Base-by-base conservation (phyloP, 2,888 invertebrate genomes). In the Stenchaetothrips biformis region DNA sequence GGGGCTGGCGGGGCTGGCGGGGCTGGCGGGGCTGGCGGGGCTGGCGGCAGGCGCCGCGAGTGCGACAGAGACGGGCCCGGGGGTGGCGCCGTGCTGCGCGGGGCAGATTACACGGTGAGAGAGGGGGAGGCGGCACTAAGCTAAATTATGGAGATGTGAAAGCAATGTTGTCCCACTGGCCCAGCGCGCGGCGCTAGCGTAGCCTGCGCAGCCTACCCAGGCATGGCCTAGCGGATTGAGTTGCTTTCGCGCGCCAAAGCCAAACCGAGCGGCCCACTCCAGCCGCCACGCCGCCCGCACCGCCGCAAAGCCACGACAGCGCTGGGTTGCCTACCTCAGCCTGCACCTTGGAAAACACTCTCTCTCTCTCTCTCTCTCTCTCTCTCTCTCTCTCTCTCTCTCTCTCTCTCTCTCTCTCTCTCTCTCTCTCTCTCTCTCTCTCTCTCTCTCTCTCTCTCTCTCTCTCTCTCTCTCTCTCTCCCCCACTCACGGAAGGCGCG, bases 131-230 rank as follows among this genome's bases (percentile, higher is more conserved):
- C 21, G 67, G 67, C 67, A 74, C 67, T 74, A 74, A 74, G 67
- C 67, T 74, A 74, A 74, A 74, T 74, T 74, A 74, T 74, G 67
- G 67, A 74, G 67, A 74, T 74, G 67, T 74, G 67, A 74, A 74
- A 74, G 67, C 25, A 21, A 74, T 74, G 67, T 21, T 74, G 67
- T 74, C 67, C 67, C 67, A 74, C 25, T 74, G 67, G 67, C 67
- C 67, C 67, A 11, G 21, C 67, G 18, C 21, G 67, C 21, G 25
- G 59, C 7, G n/a, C 67, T 21, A 25, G 67, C 21, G 21, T 21
- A 7, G 67, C 9, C 67, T 74, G 21, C 4, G 53, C 67, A 59
- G 59, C 13, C 53, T n/a, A 53, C 3, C 2, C 13, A 16, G 59
- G 13, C 16, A 9, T 2, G 37, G 37, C 37, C 59, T 6, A 59